phyloP scores from a whole-genome alignment of 2,888 invertebrate genomes.

The Papilio elwesi region DNA sequence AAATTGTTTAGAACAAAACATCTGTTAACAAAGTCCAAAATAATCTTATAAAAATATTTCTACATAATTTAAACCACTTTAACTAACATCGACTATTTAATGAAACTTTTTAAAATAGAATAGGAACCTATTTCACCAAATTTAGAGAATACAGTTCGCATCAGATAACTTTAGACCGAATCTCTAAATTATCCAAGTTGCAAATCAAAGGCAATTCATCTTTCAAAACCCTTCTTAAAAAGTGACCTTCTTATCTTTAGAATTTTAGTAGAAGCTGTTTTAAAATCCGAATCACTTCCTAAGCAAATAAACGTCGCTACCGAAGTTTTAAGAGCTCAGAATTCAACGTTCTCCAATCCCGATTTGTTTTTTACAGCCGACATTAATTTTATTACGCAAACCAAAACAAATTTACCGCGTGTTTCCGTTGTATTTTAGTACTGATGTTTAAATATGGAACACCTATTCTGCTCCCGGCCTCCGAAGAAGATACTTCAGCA shows the following conservation, averaged over 20 bases:
- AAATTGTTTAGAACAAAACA: too few relatives aligned
- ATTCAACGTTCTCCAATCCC: constrained; percentile 30
- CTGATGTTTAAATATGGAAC: constrained; percentile 28
- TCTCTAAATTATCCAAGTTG: constrained; percentile 7
- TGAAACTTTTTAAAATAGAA: too few relatives aligned
- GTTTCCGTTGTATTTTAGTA: constrained; percentile 33
- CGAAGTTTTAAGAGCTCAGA: constrained; percentile 12
- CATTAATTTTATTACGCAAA: constrained; percentile 32
- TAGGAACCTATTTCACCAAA: too few relatives aligned
- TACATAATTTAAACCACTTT: too few relatives aligned
- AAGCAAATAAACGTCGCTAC: constrained; percentile 7
- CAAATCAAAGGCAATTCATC: constrained; percentile 9
- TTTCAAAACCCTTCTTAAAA: constrained; percentile 15
- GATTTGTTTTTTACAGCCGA: constrained; percentile 24
- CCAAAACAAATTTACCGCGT: constrained; percentile 28
- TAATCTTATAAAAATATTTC: not conserved
- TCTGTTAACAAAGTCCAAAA: too few relatives aligned
- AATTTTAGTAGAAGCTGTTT: constrained; percentile 11
- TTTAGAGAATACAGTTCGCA: not conserved
- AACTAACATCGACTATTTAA: too few relatives aligned
- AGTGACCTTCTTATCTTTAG: constrained; percentile 17
- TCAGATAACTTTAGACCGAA: not conserved
- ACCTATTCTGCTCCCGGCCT: not conserved
- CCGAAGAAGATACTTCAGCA: not conserved
- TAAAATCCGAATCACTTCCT: constrained; percentile 17